A percentile compares a stretch with the other conserved stretches of the same genome.
phyloP scores from a whole-genome alignment of 2,888 invertebrate genomes.

The Dynastes maya region DNA sequence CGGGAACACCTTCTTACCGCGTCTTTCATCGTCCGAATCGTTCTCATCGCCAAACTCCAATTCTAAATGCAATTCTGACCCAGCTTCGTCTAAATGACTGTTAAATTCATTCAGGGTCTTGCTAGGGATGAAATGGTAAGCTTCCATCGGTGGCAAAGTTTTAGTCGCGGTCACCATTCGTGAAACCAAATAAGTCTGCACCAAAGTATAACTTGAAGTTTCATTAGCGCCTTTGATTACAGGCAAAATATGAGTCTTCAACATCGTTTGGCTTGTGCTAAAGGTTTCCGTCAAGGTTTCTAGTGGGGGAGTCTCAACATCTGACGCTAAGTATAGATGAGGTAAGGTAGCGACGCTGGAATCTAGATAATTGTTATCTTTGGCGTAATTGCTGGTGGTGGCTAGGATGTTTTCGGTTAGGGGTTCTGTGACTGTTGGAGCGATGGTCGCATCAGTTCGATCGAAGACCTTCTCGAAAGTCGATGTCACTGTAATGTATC shows the following conservation, averaged over 20 bases:
- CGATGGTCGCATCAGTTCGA: constrained; percentile 72
- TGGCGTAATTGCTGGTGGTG: constrained; percentile 82
- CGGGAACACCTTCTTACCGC: constrained; percentile 73
- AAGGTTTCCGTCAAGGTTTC: constrained; percentile 93
- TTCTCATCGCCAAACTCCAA: constrained; percentile 89
- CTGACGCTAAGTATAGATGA: constrained; percentile 82
- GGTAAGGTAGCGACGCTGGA: constrained; percentile 89
- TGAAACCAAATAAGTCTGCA: constrained; percentile 91
- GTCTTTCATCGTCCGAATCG: constrained; percentile 74
- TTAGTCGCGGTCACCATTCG: constrained; percentile 92
- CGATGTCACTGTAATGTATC: constrained; percentile 90
- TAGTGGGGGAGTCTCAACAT: constrained; percentile 87
- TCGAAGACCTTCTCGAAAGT: constrained; percentile 87
- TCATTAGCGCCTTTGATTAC: constrained; percentile 83
- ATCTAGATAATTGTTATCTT: constrained; percentile 79
- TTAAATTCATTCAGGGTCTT: constrained; percentile 92
- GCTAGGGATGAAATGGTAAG: constrained; percentile 89
- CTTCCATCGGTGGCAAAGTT: constrained; percentile 90
- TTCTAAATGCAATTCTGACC: constrained; percentile 89
- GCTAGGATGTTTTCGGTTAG: constrained; percentile 91
- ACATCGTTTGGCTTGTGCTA: constrained; percentile 90
- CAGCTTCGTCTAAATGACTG: constrained; percentile 89
- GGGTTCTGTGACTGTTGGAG: constrained; percentile 81
- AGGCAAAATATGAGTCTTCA: constrained; percentile 92
- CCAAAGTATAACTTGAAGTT: constrained; percentile 85